These are phyloP conservation scores for Masnerella sp. DNA, from an alignment of 2,888 invertebrate species.

Conservation along the genomic window DNA sequence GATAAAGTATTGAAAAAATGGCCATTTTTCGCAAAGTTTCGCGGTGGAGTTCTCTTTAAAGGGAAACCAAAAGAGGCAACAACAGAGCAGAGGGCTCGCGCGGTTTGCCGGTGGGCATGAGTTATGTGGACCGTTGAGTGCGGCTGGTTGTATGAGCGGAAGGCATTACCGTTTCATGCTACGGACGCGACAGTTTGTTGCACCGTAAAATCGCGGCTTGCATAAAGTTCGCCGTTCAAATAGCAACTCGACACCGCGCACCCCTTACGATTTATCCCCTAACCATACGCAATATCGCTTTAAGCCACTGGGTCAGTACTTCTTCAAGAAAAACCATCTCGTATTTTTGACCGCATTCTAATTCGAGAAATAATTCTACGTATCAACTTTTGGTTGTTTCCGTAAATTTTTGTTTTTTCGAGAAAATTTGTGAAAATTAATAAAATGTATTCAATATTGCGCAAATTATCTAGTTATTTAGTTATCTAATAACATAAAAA, in stretches of 20 bases:
- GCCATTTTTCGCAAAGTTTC: slow-evolving; percentile 26
- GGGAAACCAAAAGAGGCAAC: slow-evolving; percentile 35
- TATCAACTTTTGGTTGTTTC: no score
- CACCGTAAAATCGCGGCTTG: slow-evolving; percentile 67
- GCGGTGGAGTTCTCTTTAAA: slow-evolving; percentile 4
- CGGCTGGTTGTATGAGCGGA: slow-evolving; percentile 68
- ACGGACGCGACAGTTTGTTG: slow-evolving; percentile 68
- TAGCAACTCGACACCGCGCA: slow-evolving; percentile 56
- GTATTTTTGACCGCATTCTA: not conserved
- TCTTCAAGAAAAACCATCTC: slow-evolving; percentile 42
- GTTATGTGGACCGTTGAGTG: slow-evolving; percentile 66
- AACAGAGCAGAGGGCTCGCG: slow-evolving; percentile 42
- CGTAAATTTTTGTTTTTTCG: no score
- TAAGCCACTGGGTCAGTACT: slow-evolving; percentile 54
- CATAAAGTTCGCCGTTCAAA: slow-evolving; percentile 68
- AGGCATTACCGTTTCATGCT: slow-evolving; percentile 71
- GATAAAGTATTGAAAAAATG: slow-evolving; percentile 20
- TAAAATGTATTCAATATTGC: no score
- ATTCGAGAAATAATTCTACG: slow-evolving; percentile 4
- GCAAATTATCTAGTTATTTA: no score
- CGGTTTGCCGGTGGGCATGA: slow-evolving; percentile 62
- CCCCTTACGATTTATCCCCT: slow-evolving; percentile 63
- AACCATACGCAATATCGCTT: slow-evolving; percentile 65
- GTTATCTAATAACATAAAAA: no score
- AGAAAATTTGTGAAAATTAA: no score